Conservation (phyloP, 2,113 vertebrate species). For the Sterrhoptilus dennistouni region DNA sequence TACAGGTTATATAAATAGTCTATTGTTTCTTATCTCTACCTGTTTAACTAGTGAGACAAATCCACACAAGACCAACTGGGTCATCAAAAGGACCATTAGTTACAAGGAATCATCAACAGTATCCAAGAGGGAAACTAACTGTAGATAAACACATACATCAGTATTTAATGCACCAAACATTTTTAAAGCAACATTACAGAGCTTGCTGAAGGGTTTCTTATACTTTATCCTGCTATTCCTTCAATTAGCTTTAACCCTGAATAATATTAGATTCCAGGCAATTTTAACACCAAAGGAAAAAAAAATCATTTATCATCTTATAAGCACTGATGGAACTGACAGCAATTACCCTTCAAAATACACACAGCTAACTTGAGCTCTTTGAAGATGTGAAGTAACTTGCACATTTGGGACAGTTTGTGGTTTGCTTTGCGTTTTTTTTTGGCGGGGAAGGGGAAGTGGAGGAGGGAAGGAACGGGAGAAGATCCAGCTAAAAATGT, state of each 20-base stretch:
- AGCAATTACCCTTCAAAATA: neutral
- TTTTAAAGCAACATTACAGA: neutral
- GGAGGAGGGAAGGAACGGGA: neutral
- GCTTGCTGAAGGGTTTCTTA: neutral
- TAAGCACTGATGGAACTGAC: neutral
- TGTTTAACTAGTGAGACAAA: neutral
- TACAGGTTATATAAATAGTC: neutral
- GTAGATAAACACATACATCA: neutral
- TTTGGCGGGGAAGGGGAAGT: accelerated
- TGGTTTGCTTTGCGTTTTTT: neutral
- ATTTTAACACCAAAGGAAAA: constrained; percentile 23
- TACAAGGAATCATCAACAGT: neutral
- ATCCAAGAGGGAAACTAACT: neutral
- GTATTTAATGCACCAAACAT: neutral
- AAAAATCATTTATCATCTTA: neutral
- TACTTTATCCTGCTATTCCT: neutral
- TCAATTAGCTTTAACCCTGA: neutral
- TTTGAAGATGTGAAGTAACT: neutral
- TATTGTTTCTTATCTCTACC: neutral
- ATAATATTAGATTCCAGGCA: neutral
- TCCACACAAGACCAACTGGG: neutral
- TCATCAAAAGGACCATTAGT: neutral
- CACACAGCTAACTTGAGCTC: neutral
- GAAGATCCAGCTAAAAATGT: neutral
- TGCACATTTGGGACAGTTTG: neutral